These are phyloP conservation scores for Odontamblyopus lacepedii DNA, from an alignment of 2,797 vertebrate species.

Conservation along the genomic window DNA sequence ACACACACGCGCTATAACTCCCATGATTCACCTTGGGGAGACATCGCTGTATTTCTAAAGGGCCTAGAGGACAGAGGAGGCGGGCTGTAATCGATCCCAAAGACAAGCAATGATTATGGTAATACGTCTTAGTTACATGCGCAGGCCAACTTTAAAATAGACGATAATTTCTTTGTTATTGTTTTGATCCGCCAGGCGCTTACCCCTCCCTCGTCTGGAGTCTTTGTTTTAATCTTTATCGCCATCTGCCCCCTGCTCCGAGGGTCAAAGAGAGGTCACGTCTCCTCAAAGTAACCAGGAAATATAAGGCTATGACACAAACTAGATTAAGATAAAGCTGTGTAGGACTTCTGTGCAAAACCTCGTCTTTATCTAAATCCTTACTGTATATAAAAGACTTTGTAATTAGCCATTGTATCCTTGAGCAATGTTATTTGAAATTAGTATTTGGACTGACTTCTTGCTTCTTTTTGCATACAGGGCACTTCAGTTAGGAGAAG, in stretches of 20 bases:
- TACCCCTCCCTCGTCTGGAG: constrained; percentile 17
- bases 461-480: too few relatives aligned
- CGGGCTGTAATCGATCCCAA: constrained; percentile 54
- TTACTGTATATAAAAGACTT: not conserved
- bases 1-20: not conserved
- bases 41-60: constrained; percentile 45
- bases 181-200: constrained; percentile 26
- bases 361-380: not conserved
- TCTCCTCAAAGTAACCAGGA: constrained; percentile 47
- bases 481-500: not conserved
- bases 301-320: constrained; percentile 20
- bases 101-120: constrained; percentile 49
- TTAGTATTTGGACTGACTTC: not conserved
- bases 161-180: constrained; percentile 38
- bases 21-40: constrained; percentile 52
- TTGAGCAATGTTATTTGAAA: not conserved
- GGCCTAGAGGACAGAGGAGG: constrained; percentile 38
- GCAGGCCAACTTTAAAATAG: constrained; percentile 27
- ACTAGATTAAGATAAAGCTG: constrained; percentile 26
- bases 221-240: constrained; percentile 59
- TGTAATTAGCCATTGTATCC: not conserved
- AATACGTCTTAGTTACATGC: constrained; percentile 50
- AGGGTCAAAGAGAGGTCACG: constrained; percentile 63
- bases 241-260: constrained; percentile 59
- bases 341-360: constrained; percentile 7